phyloP scores from a whole-genome alignment of 2,888 invertebrate genomes.

The Globia sparganii region DNA sequence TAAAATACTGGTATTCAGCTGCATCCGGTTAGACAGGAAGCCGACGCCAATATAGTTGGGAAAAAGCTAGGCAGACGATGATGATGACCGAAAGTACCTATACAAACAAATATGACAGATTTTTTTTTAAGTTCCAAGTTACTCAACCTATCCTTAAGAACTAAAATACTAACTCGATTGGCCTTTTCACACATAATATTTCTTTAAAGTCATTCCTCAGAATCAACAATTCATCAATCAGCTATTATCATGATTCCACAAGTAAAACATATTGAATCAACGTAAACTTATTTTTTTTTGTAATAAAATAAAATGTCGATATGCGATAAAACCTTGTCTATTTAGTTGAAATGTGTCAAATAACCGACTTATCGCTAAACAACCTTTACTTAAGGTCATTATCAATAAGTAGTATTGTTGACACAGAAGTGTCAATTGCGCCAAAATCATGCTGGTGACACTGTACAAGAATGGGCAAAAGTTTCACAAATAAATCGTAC shows the following conservation, averaged over 20 bases:
- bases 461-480: not conserved
- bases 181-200: not conserved
- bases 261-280: constrained; percentile 5
- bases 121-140: too few relatives aligned
- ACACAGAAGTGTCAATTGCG: constrained; percentile 53
- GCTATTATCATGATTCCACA: not conserved
- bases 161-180: not conserved
- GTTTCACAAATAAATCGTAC: not conserved
- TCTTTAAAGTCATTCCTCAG: fast-evolving
- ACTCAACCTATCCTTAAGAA: too few relatives aligned
- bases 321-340: constrained; percentile 51
- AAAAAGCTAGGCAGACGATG: too few relatives aligned
- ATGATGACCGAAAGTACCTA: too few relatives aligned
- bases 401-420: constrained; percentile 54
- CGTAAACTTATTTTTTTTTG: not conserved
- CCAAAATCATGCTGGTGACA: constrained; percentile 25
- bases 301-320: constrained; percentile 23
- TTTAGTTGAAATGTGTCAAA: constrained; percentile 57
- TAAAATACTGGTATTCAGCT: too few relatives aligned
- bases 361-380: constrained; percentile 33
- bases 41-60: too few relatives aligned
- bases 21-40: too few relatives aligned
- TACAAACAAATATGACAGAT: too few relatives aligned
- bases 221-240: constrained; percentile 2
- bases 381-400: constrained; percentile 59